Base-by-base conservation (phyloP, 2,797 vertebrate genomes). In the Pseudochirops corinnae region DNA sequence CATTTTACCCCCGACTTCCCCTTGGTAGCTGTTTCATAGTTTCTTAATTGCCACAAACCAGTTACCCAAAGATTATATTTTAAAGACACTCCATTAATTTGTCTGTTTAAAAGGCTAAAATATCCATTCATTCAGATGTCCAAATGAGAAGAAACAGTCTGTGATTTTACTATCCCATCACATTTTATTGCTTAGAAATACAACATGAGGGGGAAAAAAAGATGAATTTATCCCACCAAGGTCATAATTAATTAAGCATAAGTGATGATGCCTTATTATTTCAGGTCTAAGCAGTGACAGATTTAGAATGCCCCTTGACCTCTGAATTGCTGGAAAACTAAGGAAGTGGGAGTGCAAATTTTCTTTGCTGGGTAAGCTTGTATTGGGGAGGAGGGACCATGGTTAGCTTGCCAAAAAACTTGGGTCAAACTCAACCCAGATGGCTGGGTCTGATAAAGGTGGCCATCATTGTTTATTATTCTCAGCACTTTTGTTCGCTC, bases 381-480 rank as follows among this genome's bases (percentile, higher is more conserved):
- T 96, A 62, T 92, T 93, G 96, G 95, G 96, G 95, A 96, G 97
- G 95, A 97, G 96, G 95, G 97, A 96, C 95, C 96, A 91, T 0
- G 5, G 56, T 50, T 96, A 39, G 93, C 94, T 96, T 98, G 98
- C 98, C 98, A 98, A 98, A 98, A 95, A 92, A 56, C 96, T 96
- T 98, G 98, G 98, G 97, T 98, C 96, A 95, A 90, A 94, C 97
- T 97, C 98, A 98, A 96, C 97, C 97, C 97, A 99, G 98, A 98
- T 98, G 99, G 98, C 98, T 98, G 94, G 91, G 95, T 93, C 98
- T 98, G 98, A 98, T 98, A 99, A 98, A 98, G 97, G 95, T 98
- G 92, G 98, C 97, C 97, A 94, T 98, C 96, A 98, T 97, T 98
- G 96, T 98, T 97, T 96, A 96, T 95, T 94, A 92, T 95, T 94